Conservation (phyloP, 2,113 vertebrate species). For the Otis tarda region DNA sequence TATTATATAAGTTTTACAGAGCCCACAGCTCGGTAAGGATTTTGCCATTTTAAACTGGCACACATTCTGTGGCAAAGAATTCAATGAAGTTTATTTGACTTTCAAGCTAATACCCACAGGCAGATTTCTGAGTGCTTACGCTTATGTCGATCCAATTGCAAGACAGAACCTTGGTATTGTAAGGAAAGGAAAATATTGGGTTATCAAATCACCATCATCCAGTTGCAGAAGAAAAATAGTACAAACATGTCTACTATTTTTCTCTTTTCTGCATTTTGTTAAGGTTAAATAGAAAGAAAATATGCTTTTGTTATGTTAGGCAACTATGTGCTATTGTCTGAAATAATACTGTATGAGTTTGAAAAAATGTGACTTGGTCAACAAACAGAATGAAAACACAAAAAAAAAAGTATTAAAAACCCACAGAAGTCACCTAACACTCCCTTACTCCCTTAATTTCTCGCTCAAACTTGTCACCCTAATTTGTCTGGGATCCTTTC, state of each 20-base stretch:
- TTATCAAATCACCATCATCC: constrained; percentile 50
- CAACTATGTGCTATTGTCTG: not conserved
- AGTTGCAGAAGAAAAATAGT: constrained; percentile 31
- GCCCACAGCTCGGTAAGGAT: not conserved
- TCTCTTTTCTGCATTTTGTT: not conserved
- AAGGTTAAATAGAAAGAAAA: not conserved
- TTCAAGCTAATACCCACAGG: constrained; percentile 57
- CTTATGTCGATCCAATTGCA: not conserved
- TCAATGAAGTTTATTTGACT: constrained; percentile 57
- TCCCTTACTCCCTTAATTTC: not conserved
- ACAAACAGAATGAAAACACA: not conserved
- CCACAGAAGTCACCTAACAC: not conserved
- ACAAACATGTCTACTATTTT: not conserved
- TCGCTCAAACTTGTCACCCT: not conserved
- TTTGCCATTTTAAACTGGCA: constrained; percentile 57
- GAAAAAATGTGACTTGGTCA: not conserved
- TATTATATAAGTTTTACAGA: constrained; percentile 51
- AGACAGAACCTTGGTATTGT: not conserved
- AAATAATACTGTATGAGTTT: not conserved
- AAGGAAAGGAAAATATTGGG: constrained; percentile 46
- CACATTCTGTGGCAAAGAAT: constrained; percentile 37
- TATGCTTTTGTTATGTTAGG: not conserved
- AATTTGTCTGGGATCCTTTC: not conserved
- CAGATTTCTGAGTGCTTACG: constrained; percentile 40
- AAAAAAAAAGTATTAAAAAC: not conserved